Conservation (phyloP, 1,140 invertebrate species). For the Ceratina calcarata region DNA sequence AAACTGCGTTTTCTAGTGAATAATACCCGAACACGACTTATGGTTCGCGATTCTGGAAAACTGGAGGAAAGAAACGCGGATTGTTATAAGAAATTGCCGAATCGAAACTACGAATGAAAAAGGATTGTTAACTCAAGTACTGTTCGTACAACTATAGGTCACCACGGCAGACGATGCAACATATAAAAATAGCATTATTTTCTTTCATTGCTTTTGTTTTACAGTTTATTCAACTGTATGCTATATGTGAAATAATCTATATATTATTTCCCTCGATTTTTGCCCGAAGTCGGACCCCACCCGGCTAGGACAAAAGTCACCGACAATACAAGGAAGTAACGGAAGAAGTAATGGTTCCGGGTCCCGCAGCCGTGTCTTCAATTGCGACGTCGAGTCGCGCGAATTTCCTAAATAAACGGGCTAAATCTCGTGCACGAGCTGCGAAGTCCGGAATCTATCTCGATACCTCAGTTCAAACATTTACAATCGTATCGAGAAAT, state of each 20-base stretch:
- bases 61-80: background rate
- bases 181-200: constrained; percentile 69
- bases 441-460: constrained; percentile 23
- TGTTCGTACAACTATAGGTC: constrained; percentile 59
- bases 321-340: constrained; percentile 43
- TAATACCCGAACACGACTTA: background rate
- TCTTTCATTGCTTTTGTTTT: constrained; percentile 67
- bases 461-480: constrained; percentile 25
- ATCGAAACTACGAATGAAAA: constrained; percentile 35
- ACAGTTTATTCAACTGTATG: constrained; percentile 62
- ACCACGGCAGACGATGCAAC: constrained; percentile 63
- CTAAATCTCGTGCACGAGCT: constrained; percentile 18
- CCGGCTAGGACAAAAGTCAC: constrained; percentile 38
- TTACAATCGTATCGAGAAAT: constrained; percentile 35
- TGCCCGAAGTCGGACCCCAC: constrained; percentile 11
- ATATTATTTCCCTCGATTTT: constrained; percentile 52
- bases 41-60: background rate
- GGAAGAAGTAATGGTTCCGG: constrained; percentile 25
- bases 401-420: constrained; percentile 26
- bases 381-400: background rate
- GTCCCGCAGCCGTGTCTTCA: background rate
- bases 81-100: constrained; percentile 53
- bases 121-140: constrained; percentile 41
- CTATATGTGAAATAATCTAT: constrained; percentile 65
- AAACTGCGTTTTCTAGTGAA: background rate